Base-by-base conservation (phyloP, 1,140 invertebrate genomes). In the Papilio xuthus region DNA sequence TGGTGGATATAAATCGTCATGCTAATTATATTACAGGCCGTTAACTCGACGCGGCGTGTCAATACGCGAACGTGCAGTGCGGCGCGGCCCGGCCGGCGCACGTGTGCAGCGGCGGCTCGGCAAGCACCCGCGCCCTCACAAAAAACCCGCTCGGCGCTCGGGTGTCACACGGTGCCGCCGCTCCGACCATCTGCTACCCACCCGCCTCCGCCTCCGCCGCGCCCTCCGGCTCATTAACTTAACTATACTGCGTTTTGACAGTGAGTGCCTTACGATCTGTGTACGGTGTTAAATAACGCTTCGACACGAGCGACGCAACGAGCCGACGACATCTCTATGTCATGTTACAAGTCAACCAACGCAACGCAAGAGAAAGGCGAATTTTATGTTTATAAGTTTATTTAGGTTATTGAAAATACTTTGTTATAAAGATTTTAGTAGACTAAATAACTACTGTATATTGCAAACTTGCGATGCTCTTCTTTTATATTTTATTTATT, bases 1-100 rank as follows among this genome's bases (percentile, higher is more conserved):
- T 32, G 60, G 13, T 67, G 60, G 60, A 12, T 67, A 67, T 67
- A 67, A 67, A 67, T 67, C 60, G 60, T 67, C 60, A 67, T 67
- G 60, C 60, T 67, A 67, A 67, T 67, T 67, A 28, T 67, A 28
- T 67, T 67, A 67, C 60, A 67, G 15, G 60, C 26, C 26, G 32
- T 67, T 67, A 32, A 67, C 26, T 67, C 60, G 60, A 67, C 26
- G 60, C 26, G 23, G 60, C 60, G 60, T 67, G 60, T 67, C 60
- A 12, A 67, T 67, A 32, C 23, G 26, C 15, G 47, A 50, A 15
- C 13, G 15, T 37, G 7, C 32, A 7, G 32, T 37, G n/a, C 2
- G 23, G 23, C 60, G 23, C 26, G 10, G 26, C 63, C 26, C 60
- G 20, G 20, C 60, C 28, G 67, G 32, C 69, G 69, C 69, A 70